Base-by-base conservation (phyloP, 2,888 invertebrate genomes). In the Eutolmus rufibarbis region DNA sequence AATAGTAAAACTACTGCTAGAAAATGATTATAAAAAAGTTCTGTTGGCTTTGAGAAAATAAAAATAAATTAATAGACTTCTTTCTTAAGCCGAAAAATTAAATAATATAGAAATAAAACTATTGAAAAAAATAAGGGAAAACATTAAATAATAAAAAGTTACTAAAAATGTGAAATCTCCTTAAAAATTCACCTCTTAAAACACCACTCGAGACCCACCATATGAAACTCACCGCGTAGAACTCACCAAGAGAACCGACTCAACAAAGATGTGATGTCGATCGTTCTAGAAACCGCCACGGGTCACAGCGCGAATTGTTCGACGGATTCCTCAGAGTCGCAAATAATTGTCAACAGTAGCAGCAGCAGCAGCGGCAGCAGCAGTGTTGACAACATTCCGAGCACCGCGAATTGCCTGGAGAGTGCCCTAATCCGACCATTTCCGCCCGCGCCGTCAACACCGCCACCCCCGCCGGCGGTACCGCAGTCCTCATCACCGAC, bases 221-320 rank as follows among this genome's bases (percentile, higher is more conserved):
- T 23, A 23, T 66, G 16, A 79, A 14, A 76, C 28, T 40, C 23
- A 79, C 19, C 28, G 16, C 23, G 23, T 19, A 81, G 23, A 74
- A 76, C 34, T 37, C 16, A 76, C 34, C 34, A 77, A 8, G 9
- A 8, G 9, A 23, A 23, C 23, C 66, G 9, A 66, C 66, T 66
- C 23, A 66, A 34, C 74, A n/a, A 85, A 85, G 66, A 86, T 86
- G 86, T 86, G 78, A 86, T 86, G 86, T 86, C 86, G 86, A 86
- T 66, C 86, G 43, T 43, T 8, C 28, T 79, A n/a, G 66, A 79
- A 57, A 43, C 37, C 40, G 51, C 57, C 16, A 57, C 16, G 28
- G 57, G 9, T 16, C 51, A 78, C 34, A 66, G 66, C 28, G 23
- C 66, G 66, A 56, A 77, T 86, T 77, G 74, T 43, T 74, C 74